Evolutionary conservation across 2,797 vertebrate genomes (phyloP), one percentile per base, ranked within the genome.

Genomic region (Nannoperca obscura): DNA sequence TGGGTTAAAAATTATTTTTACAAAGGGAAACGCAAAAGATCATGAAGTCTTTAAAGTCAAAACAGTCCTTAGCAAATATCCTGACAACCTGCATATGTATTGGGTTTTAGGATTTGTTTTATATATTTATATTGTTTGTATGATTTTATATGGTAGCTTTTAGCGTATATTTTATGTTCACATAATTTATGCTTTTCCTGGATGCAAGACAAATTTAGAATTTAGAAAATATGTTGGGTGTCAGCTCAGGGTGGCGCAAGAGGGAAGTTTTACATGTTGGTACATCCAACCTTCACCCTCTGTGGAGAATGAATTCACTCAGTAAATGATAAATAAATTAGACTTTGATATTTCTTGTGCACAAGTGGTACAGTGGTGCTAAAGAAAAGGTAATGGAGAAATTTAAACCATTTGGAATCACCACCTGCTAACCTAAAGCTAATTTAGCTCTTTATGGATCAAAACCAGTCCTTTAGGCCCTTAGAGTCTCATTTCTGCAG

Each of bases 391-490:
- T 50, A 8, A 30, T 34, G 49, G 32, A 7, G 6, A 34, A 34
- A 34, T 1, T 34, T 5, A 34, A 34, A 34, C 7, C 32, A 5
- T 34, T 34, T 6, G 32, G 36, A 47, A 49, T 58, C 19, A 17
- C 6, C 7, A 44, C 6, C 55, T 36, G 55, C 9, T 22, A 61
- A 27, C n/a, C 13, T 36, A 70, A 59, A 38, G 30, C n/a, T 27
- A 58, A 47, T 27, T 27, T 27, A 27, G 24, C 24, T 47, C 20
- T 53, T 67, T 53, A 66, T 66, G 53, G 22, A 40, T 38, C n/a
- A 19, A 7, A 42, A 30, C 22, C 13, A 17, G 19, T 34, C 68
- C 30, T 7, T 19, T n/a, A 19, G 14, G 12, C 30, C 10, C 19
- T 57, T 19, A 13, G 22, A 40, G 30, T 52, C 6, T 4, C 12